Base-by-base conservation (phyloP, 2,797 vertebrate genomes). In the Danio jaintianensis region DNA sequence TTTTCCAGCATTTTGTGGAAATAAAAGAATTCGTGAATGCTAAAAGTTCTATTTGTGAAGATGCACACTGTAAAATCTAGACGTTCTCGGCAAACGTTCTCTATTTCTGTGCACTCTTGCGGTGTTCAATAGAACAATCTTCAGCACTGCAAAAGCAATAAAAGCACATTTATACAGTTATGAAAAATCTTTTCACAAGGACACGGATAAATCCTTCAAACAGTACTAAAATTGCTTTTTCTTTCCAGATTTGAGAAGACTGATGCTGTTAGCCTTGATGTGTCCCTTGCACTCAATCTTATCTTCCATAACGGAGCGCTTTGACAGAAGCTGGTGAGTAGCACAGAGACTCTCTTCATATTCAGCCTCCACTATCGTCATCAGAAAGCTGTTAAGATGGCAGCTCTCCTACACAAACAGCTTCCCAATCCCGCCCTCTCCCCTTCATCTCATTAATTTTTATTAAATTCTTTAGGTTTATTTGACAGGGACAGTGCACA, bases 271-370 rank as follows among this genome's bases (percentile, higher is more conserved):
- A 59, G 55, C 53, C 53, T 63, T 71, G 66, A 72, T 47, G 59
- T 72, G 59, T 80, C 67, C 9, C 36, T 38, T 61, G 36, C 22
- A 62, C 61, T 87, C 72, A 83, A 85, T 89, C 83, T 38, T 77
- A 67, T 59, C 82, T 77, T 75, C 83, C 84, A 48, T 59, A 29
- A 72, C 71, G 76, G 18, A 64, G 78, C 20, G 80, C 81, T 82
- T 72, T 62, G 48, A 78, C 40, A 87, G 66, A 76, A 71, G 70
- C 61, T 75, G 83, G 77, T 75, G 80, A 67, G 72, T 81, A 66
- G 71, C 22, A 84, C n/a, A 87, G 58, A 79, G 68, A n/a, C 82
- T 83, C 86, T 86, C n/a, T 81, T 86, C 86, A 76, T 50, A 67
- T 85, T 69, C 55, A 86, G 58, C 75, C 79, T 42, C 82, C 10